Conservation (phyloP, 1,140 invertebrate genomes). For the Euborellia annulipes region DNA sequence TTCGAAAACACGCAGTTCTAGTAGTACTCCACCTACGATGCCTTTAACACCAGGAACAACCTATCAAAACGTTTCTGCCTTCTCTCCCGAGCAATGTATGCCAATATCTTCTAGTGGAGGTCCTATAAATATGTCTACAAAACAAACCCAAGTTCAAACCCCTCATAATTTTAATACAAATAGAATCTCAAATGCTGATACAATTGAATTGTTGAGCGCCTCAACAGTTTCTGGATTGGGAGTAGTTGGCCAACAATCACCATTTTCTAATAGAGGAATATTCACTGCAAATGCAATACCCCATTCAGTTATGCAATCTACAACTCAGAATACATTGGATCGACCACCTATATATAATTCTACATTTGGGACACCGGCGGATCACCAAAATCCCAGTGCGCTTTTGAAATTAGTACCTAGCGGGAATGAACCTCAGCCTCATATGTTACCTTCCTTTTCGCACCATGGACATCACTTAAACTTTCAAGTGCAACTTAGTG, state of each 20-base stretch:
- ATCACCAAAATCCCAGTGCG: slow-evolving; percentile 1
- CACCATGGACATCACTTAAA: slow-evolving; percentile 3
- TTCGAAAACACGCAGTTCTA: slow-evolving; percentile 41
- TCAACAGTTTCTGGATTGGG: too few relatives aligned
- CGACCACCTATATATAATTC: slow-evolving; percentile 2
- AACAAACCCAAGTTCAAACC: background rate
- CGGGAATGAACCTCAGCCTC: slow-evolving; percentile 8
- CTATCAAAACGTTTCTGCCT: background rate
- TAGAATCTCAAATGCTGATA: too few relatives aligned
- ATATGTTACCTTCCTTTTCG: slow-evolving; percentile 3
- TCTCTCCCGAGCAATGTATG: slow-evolving; percentile 7
- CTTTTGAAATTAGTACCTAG: slow-evolving; percentile 29
- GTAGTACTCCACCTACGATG: slow-evolving; percentile 18
- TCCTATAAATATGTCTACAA: background rate
- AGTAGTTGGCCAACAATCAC: too few relatives aligned
- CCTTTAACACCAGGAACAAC: slow-evolving; percentile 4
- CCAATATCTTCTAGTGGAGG: slow-evolving; percentile 5
- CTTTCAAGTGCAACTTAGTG: background rate
- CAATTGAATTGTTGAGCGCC: too few relatives aligned
- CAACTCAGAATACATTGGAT: slow-evolving; percentile 21
- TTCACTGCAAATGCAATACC: background rate
- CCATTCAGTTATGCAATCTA: slow-evolving; percentile 16
- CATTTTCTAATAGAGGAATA: too few relatives aligned
- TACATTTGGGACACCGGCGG: background rate
- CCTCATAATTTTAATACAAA: background rate